Evolutionary conservation across 2,797 vertebrate genomes (phyloP), one percentile per base, ranked within the genome.

Genomic region (Peromyscus nudipes): DNA sequence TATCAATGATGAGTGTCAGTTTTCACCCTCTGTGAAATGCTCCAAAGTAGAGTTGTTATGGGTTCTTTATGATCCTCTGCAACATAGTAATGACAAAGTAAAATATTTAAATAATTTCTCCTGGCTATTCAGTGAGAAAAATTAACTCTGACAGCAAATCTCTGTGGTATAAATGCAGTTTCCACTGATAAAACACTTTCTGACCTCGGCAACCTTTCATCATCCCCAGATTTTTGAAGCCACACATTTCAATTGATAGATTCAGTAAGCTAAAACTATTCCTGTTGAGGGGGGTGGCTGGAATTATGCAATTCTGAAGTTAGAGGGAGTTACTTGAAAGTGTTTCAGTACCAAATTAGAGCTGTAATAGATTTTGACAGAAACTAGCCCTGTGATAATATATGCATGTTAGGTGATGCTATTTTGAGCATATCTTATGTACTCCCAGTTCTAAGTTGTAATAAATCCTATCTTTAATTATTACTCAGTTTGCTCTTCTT

Each of bases 21-120:
- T 86, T 97, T 95, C 92, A 79, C 57, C 57, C 46, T 89, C 85
- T 55, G 49, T 89, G 94, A 97, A 97, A 94, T 89, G 52, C 49
- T 89, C 92, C 9, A 57, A 91, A 95, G 34, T 83, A 67, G 79
- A 75, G 19, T 25, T 46, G 7, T 46, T 84, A 25, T 79, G 46
- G 91, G 43, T 93, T 76, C 43, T 87, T 21, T 46, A 21, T 71
- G 34, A 91, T 89, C 57, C 14, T 43, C 0, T 67, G 8, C 19
- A 52, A 87, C n/a, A 27, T 84, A 11, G 16, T 96, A n/a, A 80
- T 94, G 89, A 93, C 19, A 96, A 77, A 96, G 23, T 69, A 92
- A 98, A 97, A 98, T 93, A 98, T 96, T 98, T 94, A 96, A 98
- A 96, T 76, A 64, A 96, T 90, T 96, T 87, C 79, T 69, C 93